Evolutionary conservation across 2,113 vertebrate species (phyloP).

Genomic region (Phalacrocorax pelagicus): DNA sequence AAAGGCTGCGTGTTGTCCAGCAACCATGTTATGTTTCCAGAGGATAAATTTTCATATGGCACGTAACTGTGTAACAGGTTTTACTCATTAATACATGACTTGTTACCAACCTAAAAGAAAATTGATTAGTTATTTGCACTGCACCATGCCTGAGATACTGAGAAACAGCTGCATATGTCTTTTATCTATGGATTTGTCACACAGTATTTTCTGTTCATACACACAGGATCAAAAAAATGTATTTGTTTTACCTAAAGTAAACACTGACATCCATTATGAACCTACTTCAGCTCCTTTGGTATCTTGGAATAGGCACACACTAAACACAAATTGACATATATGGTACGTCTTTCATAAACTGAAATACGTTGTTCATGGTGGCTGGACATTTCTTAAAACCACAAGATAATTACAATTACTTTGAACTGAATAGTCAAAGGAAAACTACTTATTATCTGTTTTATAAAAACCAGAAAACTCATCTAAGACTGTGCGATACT

Average conservation of each 20-base stretch:
- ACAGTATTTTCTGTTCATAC: constrained; percentile 33
- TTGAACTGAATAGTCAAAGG: neutral
- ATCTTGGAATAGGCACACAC: constrained; percentile 78
- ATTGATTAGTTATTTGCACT: constrained; percentile 73
- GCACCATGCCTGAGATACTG: constrained; percentile 36
- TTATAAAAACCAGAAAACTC: neutral
- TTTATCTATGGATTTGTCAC: constrained; percentile 69
- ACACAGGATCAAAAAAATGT: constrained; percentile 26
- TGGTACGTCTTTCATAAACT: neutral
- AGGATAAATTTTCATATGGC: constrained; percentile 39
- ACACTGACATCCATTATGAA: constrained; percentile 73
- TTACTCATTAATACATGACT: constrained; percentile 42
- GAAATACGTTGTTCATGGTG: neutral
- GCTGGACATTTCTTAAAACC: neutral
- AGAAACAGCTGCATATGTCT: constrained; percentile 44
- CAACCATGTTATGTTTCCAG: constrained; percentile 61
- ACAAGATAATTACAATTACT: neutral
- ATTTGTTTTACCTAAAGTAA: constrained; percentile 78
- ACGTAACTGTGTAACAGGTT: constrained; percentile 6
- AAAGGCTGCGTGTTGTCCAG: constrained; percentile 59
- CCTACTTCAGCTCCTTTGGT: constrained; percentile 61
- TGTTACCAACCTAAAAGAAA: constrained; percentile 49
- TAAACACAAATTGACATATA: constrained; percentile 42
- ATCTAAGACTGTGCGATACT: neutral
- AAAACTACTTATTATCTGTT: neutral